Base-by-base conservation (phyloP, 1,140 invertebrate species). In the Anoplolepis gracilipes region DNA sequence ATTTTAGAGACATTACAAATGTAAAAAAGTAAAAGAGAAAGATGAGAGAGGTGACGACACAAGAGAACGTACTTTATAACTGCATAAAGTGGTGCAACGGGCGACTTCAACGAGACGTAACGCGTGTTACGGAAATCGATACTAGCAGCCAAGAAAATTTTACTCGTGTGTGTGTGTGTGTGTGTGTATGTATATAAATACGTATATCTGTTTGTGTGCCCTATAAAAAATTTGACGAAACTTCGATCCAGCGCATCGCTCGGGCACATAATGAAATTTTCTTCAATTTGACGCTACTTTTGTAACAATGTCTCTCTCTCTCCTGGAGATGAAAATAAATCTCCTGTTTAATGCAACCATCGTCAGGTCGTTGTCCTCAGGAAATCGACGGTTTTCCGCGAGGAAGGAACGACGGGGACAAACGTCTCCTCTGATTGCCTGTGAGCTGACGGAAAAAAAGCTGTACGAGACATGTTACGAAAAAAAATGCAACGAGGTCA, bases 311-410 rank as follows among this genome's bases (percentile, higher is more conserved):
- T 13, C n/a, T n/a, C n/a, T 2, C 53, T 81, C 8, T 82, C 13
- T 39, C 13, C 4, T 33, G 8, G 8, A 59, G n/a, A 67, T 72
- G n/a, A 30, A 88, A 82, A 82, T 86, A 88, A 86, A 88, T 88
- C 76, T 46, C 73, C 33, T 77, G 57, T 72, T 89, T 88, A 89
- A 89, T 89, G 88, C 79, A 89, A 81, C 84, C 65, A 28, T 72
- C 49, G 49, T n/a, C 53, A 33, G 88, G 87, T 88, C 88, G 70
- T 86, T 55, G 76, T 49, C 76, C 88, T 72, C 55, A 10, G 57
- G 59, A 88, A 84, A 81, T 85, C 69, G 39, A 49, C 69, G 39
- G 75, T 77, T 85, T 88, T 81, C 64, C 61, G 69, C 69, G 62
- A 77, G 53, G 36, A 30, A 67, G 55, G 16, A 13, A 61, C 53